Evolutionary conservation across 1,140 invertebrate species (phyloP).

Genomic region (Achroia grisella): DNA sequence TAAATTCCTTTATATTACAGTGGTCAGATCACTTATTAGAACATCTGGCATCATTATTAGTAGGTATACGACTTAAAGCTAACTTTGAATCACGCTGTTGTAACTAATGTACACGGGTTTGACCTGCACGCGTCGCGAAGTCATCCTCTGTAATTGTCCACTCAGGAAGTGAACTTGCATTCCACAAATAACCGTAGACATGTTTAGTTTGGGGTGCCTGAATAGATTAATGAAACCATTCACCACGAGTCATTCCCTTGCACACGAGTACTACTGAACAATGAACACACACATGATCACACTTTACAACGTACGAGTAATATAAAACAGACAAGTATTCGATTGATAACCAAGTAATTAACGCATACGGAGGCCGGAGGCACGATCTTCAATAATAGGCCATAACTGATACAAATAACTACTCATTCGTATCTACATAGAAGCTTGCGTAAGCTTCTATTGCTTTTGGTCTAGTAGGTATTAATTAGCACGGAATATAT

Average conservation of each 20-base stretch:
- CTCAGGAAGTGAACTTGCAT: conserved; percentile 55
- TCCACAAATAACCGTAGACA: conserved; percentile 11
- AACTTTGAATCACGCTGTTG: not conserved
- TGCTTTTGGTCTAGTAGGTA: too few relatives aligned
- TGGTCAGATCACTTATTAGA: not conserved
- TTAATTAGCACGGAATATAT: too few relatives aligned
- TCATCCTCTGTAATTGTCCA: conserved; percentile 50
- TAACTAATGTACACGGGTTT: conserved; percentile 3
- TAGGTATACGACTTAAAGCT: not conserved
- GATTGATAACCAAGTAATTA: conserved; percentile 35
- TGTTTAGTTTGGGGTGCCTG: conserved; percentile 25
- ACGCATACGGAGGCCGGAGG: conserved; percentile 23
- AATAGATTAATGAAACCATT: conserved; percentile 7
- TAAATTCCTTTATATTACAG: not conserved
- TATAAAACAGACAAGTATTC: conserved; percentile 43
- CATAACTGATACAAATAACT: conserved; percentile 7
- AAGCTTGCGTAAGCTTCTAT: too few relatives aligned
- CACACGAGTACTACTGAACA: not conserved
- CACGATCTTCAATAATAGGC: conserved; percentile 25
- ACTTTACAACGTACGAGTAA: conserved; percentile 3
- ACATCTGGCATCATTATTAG: not conserved
- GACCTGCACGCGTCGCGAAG: conserved; percentile 1
- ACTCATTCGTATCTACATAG: too few relatives aligned
- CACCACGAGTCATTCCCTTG: too few relatives aligned
- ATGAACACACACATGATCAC: conserved; percentile 4